Conservation (phyloP, 2,888 invertebrate species). For the Mycalesis mineus region DNA sequence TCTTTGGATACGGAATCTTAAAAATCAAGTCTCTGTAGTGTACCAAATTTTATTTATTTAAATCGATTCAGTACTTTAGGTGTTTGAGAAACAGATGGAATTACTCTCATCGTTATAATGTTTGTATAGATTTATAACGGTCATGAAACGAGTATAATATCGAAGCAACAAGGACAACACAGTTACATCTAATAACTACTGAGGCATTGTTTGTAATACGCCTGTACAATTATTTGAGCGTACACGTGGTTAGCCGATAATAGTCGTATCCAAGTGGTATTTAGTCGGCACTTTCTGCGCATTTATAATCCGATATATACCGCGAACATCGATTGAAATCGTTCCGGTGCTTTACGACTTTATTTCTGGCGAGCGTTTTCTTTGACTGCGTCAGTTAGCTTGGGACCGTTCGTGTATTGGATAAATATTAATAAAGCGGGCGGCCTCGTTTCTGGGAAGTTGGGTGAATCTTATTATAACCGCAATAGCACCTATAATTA, state of each 20-base stretch:
- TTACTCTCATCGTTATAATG: no score
- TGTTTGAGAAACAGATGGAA: no score
- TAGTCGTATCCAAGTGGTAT: constrained; percentile 55
- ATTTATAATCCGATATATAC: constrained; percentile 65
- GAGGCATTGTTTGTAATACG: not conserved
- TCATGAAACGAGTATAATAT: no score
- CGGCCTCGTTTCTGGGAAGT: constrained; percentile 78
- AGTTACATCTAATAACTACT: not conserved
- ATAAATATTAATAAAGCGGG: constrained; percentile 77
- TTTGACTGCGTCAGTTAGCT: constrained; percentile 76
- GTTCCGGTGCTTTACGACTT: constrained; percentile 75
- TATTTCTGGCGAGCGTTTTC: constrained; percentile 73
- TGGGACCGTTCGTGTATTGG: constrained; percentile 70
- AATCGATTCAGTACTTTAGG: no score
- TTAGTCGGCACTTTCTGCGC: constrained; percentile 60
- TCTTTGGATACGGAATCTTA: no score
- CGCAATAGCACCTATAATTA: constrained; percentile 78
- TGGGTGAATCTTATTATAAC: constrained; percentile 78
- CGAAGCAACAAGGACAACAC: not conserved
- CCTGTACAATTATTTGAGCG: constrained; percentile 5
- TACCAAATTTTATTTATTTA: no score
- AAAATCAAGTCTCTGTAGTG: no score
- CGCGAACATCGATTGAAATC: constrained; percentile 72
- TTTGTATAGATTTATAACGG: no score
- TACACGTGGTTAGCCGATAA: constrained; percentile 22